Evolutionary conservation across 2,113 vertebrate genomes (phyloP).

Genomic region (Psophia crepitans): DNA sequence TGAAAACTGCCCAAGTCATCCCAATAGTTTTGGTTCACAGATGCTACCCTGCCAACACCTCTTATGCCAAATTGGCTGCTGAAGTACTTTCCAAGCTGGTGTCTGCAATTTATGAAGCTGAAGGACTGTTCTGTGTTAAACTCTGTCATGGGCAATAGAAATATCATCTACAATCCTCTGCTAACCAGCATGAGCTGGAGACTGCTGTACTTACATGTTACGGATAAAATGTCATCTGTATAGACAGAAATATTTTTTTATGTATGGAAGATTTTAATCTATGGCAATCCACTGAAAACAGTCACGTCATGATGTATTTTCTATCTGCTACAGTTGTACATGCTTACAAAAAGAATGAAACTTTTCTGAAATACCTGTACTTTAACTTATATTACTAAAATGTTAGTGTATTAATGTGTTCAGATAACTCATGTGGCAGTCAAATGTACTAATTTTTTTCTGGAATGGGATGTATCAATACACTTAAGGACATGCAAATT

Average conservation of each 20-base stretch:
- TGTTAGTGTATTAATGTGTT: neutral
- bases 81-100: neutral
- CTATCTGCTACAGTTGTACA: fast-evolving
- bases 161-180: neutral
- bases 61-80: neutral
- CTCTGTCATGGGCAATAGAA: neutral
- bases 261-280: neutral
- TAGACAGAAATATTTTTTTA: neutral
- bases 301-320: neutral
- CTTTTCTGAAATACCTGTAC: neutral
- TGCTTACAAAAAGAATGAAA: neutral
- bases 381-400: neutral
- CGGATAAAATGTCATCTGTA: neutral
- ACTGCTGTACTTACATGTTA: neutral
- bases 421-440: neutral
- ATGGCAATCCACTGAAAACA: neutral
- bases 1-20: neutral
- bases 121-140: neutral
- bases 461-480: neutral
- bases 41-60: neutral
- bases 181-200: neutral
- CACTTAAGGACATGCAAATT: conserved; percentile 22
- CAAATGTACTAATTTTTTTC: neutral
- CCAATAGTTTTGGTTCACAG: neutral
- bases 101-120: neutral